These are phyloP conservation scores for Turdus rufiventris DNA, from an alignment of 2,113 vertebrate species.

Conservation along the genomic window DNA sequence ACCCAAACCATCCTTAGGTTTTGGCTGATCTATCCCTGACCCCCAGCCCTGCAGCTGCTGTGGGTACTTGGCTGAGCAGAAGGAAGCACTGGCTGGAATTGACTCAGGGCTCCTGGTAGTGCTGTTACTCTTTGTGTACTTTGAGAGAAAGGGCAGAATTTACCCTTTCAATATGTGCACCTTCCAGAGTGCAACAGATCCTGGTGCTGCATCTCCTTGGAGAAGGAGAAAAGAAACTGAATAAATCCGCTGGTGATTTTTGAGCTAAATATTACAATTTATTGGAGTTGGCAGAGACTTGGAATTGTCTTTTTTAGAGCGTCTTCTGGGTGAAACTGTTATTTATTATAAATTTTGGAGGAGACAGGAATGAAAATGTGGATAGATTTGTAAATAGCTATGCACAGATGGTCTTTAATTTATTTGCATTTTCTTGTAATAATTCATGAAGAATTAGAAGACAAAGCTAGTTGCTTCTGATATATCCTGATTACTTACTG, in stretches of 20 bases:
- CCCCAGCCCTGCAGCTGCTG: background rate
- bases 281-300: background rate
- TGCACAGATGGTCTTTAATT: conserved; percentile 6
- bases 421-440: conserved; percentile 25
- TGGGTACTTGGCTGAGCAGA: background rate
- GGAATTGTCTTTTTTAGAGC: background rate
- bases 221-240: background rate
- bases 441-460: conserved; percentile 9
- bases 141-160: background rate
- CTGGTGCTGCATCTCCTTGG: background rate
- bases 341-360: background rate
- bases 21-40: background rate
- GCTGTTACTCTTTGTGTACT: background rate
- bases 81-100: background rate
- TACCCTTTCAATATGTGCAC: background rate
- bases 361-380: background rate
- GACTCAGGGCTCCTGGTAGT: background rate
- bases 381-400: background rate
- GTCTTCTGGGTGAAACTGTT: background rate
- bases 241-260: background rate
- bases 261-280: background rate
- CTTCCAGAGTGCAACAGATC: background rate
- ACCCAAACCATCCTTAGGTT: background rate
- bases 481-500: background rate
- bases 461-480: conserved; percentile 10